phyloP scores from a whole-genome alignment of 2,888 invertebrate genomes.

The Phasia obesa region DNA sequence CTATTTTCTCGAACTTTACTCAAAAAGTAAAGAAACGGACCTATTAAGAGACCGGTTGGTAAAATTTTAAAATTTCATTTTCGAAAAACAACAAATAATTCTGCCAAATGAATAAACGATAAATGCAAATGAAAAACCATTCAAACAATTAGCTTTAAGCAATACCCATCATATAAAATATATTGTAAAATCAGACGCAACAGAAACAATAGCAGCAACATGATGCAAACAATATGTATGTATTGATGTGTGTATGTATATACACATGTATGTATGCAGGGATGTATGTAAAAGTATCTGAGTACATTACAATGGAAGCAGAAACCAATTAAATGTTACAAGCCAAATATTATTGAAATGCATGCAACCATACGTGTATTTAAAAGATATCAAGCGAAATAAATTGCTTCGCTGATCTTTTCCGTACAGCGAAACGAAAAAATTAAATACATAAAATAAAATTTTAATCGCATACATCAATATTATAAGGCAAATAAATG shows the following conservation, averaged over 20 bases:
- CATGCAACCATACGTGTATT: neutral
- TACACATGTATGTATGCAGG: no score
- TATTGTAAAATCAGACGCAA: conserved; percentile 30
- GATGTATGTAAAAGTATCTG: no score
- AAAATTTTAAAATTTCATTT: no score
- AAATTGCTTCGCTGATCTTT: conserved; percentile 50
- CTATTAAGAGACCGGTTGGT: no score
- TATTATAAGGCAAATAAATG: no score
- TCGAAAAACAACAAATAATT: conserved; percentile 12
- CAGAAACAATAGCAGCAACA: conserved; percentile 53
- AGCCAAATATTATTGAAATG: conserved; percentile 4
- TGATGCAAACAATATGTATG: conserved; percentile 48
- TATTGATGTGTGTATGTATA: no score
- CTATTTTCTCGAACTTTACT: no score
- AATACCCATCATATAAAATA: conserved; percentile 40
- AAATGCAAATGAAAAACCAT: conserved; percentile 58
- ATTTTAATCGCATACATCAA: no score
- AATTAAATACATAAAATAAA: conserved; percentile 17
- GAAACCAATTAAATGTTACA: conserved; percentile 18
- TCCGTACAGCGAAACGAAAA: conserved; percentile 21
- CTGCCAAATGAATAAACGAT: conserved; percentile 41
- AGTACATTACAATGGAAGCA: conserved; percentile 23
- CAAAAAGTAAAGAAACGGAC: no score
- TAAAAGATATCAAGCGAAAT: conserved; percentile 51
- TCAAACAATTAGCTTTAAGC: conserved; percentile 76